Conservation (phyloP, 2,797 vertebrate species). For the Peromyscus nudipes region DNA sequence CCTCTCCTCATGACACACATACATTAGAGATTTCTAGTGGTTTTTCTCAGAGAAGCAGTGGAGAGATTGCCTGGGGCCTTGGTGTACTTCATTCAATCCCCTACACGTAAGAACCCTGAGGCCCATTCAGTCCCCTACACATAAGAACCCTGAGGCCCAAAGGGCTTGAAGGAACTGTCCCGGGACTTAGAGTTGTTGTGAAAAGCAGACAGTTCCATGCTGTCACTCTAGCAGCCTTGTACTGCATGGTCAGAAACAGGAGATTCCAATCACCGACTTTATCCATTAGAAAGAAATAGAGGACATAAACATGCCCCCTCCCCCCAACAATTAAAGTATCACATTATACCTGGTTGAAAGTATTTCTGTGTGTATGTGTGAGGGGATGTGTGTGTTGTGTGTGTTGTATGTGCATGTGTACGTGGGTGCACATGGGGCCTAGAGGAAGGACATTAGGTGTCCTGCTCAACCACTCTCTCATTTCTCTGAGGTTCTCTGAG, state of each 20-base stretch:
- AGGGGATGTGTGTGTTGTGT: no score
- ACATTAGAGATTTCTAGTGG: neutral
- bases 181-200: neutral
- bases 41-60: neutral
- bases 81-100: neutral
- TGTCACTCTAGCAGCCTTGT: neutral
- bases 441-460: neutral
- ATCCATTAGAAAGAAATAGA: constrained; percentile 54
- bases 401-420: no score
- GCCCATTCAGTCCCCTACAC: neutral
- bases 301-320: neutral
- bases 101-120: neutral
- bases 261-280: neutral
- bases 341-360: constrained; percentile 21
- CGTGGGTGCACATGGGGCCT: neutral
- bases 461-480: neutral
- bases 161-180: neutral
- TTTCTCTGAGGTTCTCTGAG: neutral
- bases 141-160: neutral
- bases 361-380: neutral
- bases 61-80: neutral
- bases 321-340: constrained; percentile 3
- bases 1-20: neutral
- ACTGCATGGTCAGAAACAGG: neutral
- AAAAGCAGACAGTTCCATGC: neutral